Percentiles rank a stretch among this genome's conserved stretches.
phyloP scores from a whole-genome alignment of 2,888 invertebrate species.

The Tetrapedia diversipes region DNA sequence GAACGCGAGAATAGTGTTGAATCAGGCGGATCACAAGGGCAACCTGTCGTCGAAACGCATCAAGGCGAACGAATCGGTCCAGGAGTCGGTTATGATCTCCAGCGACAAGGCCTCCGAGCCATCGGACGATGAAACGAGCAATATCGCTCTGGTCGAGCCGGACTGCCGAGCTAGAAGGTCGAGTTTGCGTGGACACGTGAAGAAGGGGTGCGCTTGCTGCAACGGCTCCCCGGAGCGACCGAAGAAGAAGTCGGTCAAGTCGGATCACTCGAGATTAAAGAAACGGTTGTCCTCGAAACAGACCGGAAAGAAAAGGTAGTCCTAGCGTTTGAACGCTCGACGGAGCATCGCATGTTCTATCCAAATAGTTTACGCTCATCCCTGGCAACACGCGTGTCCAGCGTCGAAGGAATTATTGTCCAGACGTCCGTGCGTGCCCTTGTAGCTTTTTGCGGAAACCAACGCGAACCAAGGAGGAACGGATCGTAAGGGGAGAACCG shows the following conservation, averaged over 20 bases:
- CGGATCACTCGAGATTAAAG: conserved; percentile 76
- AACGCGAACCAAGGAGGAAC: not conserved
- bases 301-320: conserved; percentile 81
- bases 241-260: conserved; percentile 82
- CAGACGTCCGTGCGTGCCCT: not conserved
- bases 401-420: conserved; percentile 7
- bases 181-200: conserved; percentile 85
- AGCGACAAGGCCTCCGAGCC: conserved; percentile 77
- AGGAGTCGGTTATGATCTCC: conserved; percentile 71
- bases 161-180: conserved; percentile 80
- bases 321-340: conserved; percentile 73
- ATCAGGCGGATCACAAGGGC: conserved; percentile 73
- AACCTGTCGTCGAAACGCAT: conserved; percentile 72
- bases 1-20: conserved; percentile 76
- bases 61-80: conserved; percentile 70
- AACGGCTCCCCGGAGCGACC: conserved; percentile 85
- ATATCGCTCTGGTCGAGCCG: conserved; percentile 72
- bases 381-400: conserved; percentile 11
- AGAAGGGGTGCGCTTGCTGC: conserved; percentile 87
- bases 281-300: conserved; percentile 77
- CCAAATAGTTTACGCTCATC: conserved; percentile 26
- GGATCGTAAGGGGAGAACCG: too few relatives aligned
- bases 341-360: conserved; percentile 54
- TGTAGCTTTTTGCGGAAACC: not conserved
- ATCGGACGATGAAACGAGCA: conserved; percentile 77